Conservation (phyloP, 37 sponge, comb jelly and placozoan species). For the Cliona cf. orientalis region DNA sequence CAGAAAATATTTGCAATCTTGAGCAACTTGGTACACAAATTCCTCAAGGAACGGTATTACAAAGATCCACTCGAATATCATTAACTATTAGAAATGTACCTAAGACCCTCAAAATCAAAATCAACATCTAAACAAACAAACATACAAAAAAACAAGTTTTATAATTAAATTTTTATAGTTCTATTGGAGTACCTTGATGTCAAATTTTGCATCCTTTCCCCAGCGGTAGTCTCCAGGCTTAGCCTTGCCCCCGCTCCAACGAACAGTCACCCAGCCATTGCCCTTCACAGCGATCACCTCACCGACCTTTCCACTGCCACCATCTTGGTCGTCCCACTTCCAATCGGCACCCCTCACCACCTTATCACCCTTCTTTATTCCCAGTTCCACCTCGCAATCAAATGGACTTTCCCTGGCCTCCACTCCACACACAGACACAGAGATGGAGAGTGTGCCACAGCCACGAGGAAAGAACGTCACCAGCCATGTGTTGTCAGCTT, state of each 20-base stretch:
- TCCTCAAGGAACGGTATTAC: conserved; percentile 32
- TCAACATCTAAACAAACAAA: conserved; percentile 35
- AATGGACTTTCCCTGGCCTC: neutral
- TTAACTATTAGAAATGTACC: conserved; percentile 96
- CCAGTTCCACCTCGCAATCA: neutral
- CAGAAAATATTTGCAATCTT: conserved; percentile 51
- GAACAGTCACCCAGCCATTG: conserved; percentile 8
- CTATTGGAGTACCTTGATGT: neutral
- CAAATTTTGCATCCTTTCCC: neutral
- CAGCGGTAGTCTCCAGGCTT: conserved; percentile 6
- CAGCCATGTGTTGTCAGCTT: neutral
- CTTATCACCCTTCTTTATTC: neutral
- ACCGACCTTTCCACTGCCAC: neutral
- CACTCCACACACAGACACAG: neutral
- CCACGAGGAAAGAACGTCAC: conserved; percentile 3
- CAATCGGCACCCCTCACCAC: conserved; percentile 12
- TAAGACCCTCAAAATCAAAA: conserved; percentile 80
- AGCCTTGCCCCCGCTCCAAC: conserved; percentile 1
- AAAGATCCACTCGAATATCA: conserved; percentile 91
- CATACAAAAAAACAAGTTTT: neutral
- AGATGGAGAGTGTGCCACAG: neutral
- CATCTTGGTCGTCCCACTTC: conserved; percentile 21
- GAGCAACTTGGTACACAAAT: conserved; percentile 14
- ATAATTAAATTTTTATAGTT: neutral
- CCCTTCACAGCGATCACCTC: neutral